Evolutionary conservation across 92 coral and sea anemone genomes (phyloP).

Genomic region (Parazoanthus swiftii): DNA sequence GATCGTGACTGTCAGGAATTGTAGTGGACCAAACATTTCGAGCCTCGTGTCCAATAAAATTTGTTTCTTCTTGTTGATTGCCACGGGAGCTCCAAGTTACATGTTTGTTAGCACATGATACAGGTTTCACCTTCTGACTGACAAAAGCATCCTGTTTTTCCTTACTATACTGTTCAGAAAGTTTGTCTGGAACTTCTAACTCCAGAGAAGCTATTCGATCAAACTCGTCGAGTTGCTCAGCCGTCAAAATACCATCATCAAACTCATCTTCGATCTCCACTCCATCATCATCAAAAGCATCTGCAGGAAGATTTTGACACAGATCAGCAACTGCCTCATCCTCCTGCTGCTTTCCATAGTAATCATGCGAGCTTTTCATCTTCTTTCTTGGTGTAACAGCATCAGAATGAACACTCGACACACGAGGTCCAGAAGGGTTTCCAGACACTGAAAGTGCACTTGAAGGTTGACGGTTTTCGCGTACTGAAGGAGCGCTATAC

Average conservation of each 20-base stretch:
- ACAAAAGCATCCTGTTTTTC: neutral
- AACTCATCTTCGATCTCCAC: conserved; percentile 63
- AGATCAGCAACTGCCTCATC: conserved; percentile 64
- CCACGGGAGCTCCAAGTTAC: neutral
- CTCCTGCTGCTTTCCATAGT: conserved; percentile 43
- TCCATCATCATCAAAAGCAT: conserved; percentile 77
- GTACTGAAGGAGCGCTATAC: conserved; percentile 58
- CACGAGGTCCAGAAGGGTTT: conserved; percentile 14
- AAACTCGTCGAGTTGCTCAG: conserved; percentile 68
- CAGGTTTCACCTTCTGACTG: neutral
- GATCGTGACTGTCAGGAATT: neutral
- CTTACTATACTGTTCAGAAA: neutral
- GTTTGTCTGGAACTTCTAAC: conserved; percentile 26
- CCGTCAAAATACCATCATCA: conserved; percentile 73
- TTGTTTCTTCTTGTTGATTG: neutral
- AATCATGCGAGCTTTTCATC: conserved; percentile 56
- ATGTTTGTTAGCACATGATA: neutral
- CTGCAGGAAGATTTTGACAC: conserved; percentile 67
- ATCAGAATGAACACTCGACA: neutral
- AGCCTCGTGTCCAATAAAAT: neutral
- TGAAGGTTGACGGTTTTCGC: conserved; percentile 23
- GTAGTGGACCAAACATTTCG: neutral
- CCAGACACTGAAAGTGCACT: conserved; percentile 14
- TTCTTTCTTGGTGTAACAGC: conserved; percentile 57
- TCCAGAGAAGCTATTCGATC: conserved; percentile 63